Conservation (phyloP, 2,888 invertebrate genomes). For the Rotaria magnacalcarata region DNA sequence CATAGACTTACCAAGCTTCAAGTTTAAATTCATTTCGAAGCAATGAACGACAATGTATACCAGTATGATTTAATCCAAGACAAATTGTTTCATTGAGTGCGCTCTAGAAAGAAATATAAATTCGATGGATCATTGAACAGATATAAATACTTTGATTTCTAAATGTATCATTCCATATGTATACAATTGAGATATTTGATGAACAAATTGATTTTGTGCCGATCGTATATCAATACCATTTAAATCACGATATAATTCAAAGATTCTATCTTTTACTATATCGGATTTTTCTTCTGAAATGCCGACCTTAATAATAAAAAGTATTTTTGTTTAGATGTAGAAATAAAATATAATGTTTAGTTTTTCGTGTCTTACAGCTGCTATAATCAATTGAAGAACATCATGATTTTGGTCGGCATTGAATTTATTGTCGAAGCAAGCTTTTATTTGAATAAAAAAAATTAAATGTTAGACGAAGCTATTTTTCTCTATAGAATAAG, state of each 20-base stretch:
- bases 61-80: slow-evolving; percentile 2
- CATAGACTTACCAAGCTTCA: neutral
- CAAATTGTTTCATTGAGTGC: neutral
- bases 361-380: neutral
- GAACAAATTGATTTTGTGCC: neutral
- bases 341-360: no score
- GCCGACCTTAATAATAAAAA: neutral
- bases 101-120: neutral
- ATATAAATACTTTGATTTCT: neutral
- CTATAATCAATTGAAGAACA: neutral
- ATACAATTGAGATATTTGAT: slow-evolving; percentile 6
- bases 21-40: slow-evolving; percentile 21
- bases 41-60: slow-evolving; percentile 5
- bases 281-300: neutral
- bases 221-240: neutral
- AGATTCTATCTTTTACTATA: neutral
- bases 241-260: slow-evolving; percentile 5
- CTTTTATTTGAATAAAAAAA: neutral
- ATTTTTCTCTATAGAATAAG: neutral
- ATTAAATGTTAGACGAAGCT: neutral
- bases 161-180: slow-evolving; percentile 16
- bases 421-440: neutral
- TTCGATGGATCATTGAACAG: no score
- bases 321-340: no score
- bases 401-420: neutral